phyloP scores from a whole-genome alignment of 1,140 invertebrate species.

The Bombus cullumanus region DNA sequence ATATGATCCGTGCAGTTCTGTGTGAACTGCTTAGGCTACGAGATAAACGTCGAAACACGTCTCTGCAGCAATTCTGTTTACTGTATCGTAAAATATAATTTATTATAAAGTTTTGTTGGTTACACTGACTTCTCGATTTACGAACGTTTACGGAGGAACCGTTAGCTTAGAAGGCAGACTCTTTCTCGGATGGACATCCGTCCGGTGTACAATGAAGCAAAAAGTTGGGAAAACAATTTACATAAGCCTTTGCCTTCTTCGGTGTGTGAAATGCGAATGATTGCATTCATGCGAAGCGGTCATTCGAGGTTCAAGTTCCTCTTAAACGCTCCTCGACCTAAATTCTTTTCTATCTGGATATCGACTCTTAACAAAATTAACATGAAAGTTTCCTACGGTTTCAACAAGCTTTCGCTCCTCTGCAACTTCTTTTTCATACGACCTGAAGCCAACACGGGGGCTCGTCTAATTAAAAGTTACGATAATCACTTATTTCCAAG shows the following conservation, averaged over 20 bases:
- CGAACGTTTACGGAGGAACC: conserved; percentile 30
- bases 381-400: no score
- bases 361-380: no score
- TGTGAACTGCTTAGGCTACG: no score
- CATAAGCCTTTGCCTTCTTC: conserved; percentile 13
- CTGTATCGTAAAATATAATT: neutral
- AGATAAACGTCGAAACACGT: no score
- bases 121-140: no score
- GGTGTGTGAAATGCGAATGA: conserved; percentile 3
- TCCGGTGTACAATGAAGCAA: conserved; percentile 32
- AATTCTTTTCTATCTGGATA: neutral
- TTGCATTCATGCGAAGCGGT: neutral
- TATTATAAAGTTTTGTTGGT: neutral
- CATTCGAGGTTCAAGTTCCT: conserved; percentile 6
- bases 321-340: conserved; percentile 16
- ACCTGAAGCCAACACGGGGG: neutral
- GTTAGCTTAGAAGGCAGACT: conserved; percentile 14
- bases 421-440: neutral
- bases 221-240: conserved; percentile 39
- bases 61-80: neutral
- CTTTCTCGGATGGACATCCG: conserved; percentile 45
- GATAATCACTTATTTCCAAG: conserved; percentile 6
- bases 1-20: neutral
- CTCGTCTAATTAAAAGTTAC: conserved; percentile 49
- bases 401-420: neutral